These are phyloP conservation scores for Vultur gryphus DNA, from an alignment of 2,797 vertebrate genomes.

Conservation along the genomic window DNA sequence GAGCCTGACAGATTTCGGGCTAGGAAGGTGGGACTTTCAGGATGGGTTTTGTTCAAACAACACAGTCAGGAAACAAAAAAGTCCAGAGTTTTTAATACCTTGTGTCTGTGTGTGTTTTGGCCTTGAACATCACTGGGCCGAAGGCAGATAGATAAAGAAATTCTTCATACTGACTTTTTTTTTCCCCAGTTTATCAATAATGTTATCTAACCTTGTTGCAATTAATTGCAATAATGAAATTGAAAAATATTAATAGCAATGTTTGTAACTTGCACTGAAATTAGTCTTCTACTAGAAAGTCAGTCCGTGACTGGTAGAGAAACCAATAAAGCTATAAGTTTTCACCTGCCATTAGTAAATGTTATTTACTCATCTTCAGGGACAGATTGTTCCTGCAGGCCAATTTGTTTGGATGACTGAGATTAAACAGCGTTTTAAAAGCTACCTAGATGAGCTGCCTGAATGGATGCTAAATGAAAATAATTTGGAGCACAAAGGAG, in stretches of 20 bases:
- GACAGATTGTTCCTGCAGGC: not conserved
- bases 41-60: not conserved
- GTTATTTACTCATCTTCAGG: not conserved
- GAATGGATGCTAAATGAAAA: not conserved
- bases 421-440: not conserved
- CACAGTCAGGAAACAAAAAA: not conserved
- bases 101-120: not conserved
- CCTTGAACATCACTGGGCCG: not conserved
- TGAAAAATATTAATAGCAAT: not conserved
- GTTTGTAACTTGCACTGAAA: not conserved
- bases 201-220: not conserved
- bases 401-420: not conserved
- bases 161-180: not conserved
- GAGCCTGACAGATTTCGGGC: not conserved
- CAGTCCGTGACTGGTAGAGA: not conserved
- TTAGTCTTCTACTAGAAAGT: not conserved
- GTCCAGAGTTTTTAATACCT: not conserved
- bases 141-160: not conserved
- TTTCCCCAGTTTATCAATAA: not conserved
- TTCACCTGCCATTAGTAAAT: not conserved
- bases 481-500: not conserved
- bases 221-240: not conserved
- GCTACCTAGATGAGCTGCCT: not conserved
- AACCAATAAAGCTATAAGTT: not conserved
- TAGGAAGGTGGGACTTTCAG: not conserved